Base-by-base conservation (phyloP, 2,888 invertebrate species). In the Eupelmus urozonus region DNA sequence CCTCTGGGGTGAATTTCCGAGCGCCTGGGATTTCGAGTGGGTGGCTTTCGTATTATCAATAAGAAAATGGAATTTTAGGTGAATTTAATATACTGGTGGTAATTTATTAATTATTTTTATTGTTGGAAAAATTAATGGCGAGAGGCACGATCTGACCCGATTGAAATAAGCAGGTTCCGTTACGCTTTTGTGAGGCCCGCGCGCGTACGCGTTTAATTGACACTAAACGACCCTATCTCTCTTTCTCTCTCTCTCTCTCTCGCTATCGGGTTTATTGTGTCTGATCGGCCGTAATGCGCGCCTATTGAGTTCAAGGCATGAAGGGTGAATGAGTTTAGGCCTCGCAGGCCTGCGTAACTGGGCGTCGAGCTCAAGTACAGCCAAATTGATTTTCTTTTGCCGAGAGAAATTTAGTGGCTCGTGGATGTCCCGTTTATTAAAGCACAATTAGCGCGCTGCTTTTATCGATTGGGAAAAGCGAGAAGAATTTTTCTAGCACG, bases 281-380 rank as follows among this genome's bases (percentile, higher is more conserved):
- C 82, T 85, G 83, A 84, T 83, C 74, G 75, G 81, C 77, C 71
- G 62, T 83, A 84, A 85, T 82, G 76, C 69, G 76, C 69, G 60
- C 83, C 82, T 84, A 85, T 85, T 85, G 83, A 85, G 87, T 84
- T 85, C 85, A 86, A 85, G 84, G 83, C 83, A 78, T 29, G 65
- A 66, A 71, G 71, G 66, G 65, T 77, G 65, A 71, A 66, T 4
- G 63, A 70, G 71, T 71, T 62, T 76, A 65, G 69, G 55, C n/a
- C 27, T 11, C 27, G 29, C 29, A 3, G 23, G 16, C 2, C 20
- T 11, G 2, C n/a, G n/a, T n/a, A 49, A 20, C 18, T 27, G 23
- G 5, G 5, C 34, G 18, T 2, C 4, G 3, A 27, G 16, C 9
- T 65, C 20, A 29, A 65, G 18, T 42, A 16, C 29, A 20, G 25